phyloP scores from a whole-genome alignment of 2,113 vertebrate genomes.

The Oceanodroma tethys region DNA sequence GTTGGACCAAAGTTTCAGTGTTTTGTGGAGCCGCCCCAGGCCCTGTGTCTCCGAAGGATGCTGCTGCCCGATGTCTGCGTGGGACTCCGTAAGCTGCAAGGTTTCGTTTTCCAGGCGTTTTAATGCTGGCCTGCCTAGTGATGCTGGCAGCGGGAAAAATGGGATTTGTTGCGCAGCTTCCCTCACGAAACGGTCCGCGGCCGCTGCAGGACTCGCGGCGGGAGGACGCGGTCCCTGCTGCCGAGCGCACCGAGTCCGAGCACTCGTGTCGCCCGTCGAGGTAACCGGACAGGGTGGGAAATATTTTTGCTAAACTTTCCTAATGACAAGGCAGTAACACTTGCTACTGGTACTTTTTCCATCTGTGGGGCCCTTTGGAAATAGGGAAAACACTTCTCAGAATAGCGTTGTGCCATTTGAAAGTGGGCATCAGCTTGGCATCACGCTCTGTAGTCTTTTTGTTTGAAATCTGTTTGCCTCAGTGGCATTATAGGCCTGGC shows the following conservation, averaged over 20 bases:
- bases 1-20: accelerated
- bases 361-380: neutral
- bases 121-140: neutral
- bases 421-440: neutral
- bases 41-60: neutral
- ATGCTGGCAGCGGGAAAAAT: neutral
- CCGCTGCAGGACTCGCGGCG: neutral
- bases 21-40: neutral
- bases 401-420: neutral
- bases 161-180: neutral
- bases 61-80: neutral
- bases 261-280: neutral
- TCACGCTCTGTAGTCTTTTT: neutral
- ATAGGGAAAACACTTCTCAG: neutral
- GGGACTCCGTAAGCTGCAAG: neutral
- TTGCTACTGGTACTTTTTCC: neutral
- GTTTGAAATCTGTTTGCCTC: neutral
- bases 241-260: neutral
- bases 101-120: neutral
- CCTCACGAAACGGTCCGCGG: neutral
- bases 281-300: neutral
- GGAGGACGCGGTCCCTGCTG: neutral
- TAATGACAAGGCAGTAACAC: neutral
- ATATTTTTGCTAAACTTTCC: neutral
- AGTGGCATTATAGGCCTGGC: accelerated